Conservation (phyloP, 1,140 invertebrate genomes). For the Pantala flavescens region DNA sequence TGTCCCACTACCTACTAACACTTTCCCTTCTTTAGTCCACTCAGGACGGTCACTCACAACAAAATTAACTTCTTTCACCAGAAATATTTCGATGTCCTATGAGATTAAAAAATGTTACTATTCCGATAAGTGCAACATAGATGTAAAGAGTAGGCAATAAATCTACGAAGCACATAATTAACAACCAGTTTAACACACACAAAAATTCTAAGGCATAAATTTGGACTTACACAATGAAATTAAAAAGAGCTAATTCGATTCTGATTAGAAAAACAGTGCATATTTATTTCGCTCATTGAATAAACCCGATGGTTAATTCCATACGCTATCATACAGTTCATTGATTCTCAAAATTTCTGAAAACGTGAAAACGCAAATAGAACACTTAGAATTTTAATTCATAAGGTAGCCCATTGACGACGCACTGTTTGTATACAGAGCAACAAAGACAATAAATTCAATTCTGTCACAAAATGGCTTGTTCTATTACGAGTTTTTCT, state of each 20-base stretch:
- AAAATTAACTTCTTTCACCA: constrained; percentile 42
- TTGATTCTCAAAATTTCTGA: too few relatives aligned
- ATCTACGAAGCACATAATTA: not conserved
- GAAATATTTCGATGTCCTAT: constrained; percentile 45
- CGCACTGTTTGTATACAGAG: not conserved
- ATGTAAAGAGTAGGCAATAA: constrained; percentile 1
- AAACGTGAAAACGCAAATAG: too few relatives aligned
- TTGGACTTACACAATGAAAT: not conserved
- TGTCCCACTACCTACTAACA: constrained; percentile 34
- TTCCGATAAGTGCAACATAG: too few relatives aligned
- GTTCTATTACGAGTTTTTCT: not conserved
- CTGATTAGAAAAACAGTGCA: too few relatives aligned
- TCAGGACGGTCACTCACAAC: constrained; percentile 45
- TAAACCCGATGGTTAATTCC: too few relatives aligned
- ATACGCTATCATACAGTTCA: too few relatives aligned
- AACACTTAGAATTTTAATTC: too few relatives aligned
- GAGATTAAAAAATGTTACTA: constrained; percentile 24
- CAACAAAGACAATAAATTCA: constrained; percentile 7
- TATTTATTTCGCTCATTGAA: too few relatives aligned
- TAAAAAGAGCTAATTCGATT: too few relatives aligned
- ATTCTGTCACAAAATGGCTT: constrained; percentile 5
- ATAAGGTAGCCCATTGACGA: not conserved
- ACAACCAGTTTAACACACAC: not conserved
- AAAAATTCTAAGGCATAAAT: not conserved
- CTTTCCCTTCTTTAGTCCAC: constrained; percentile 34